Evolutionary conservation across 2,797 vertebrate species (phyloP), one percentile per base, ranked within the genome.

Genomic region (Cygnus olor): DNA sequence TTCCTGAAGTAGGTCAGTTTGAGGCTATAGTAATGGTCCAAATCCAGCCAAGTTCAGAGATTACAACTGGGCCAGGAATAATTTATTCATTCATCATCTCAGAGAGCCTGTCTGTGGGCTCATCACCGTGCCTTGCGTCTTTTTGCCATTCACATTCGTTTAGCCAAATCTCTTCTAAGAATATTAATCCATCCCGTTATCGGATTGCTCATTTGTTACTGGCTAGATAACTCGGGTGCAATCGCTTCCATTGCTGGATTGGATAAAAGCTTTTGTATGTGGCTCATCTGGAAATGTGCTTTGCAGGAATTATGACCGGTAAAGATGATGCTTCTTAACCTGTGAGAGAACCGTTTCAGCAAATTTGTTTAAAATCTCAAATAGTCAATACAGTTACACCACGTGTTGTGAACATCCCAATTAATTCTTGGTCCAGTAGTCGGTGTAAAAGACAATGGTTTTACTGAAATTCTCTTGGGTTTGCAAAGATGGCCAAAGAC

Each of bases 131-230:
- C 65, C 51, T 78, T 85, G 72, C 2, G 0, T 79, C 79, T 85
- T 89, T 90, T 57, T 90, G 60, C 58, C 58, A 30, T 89, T 89
- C 78, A 47, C 47, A 74, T 95, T 92, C 95, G 32, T 92, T 92
- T 63, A 92, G 79, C 65, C 84, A 87, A 87, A 94, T 88, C 5
- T 17, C 57, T 89, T 85, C 64, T 90, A 90, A 91, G 91, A 94
- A 85, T 53, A 44, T 72, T 93, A 94, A 94, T 96, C 78, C 76
- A 61, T 85, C 40, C 11, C 25, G n/a, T 82, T 87, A 85, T 78
- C 88, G 0, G 7, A 83, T 92, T 89, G 69, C 76, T 93, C 24
- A 19, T 65, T 45, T 14, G 0, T 86, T 91, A 73, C 44, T 68
- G 64, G 68, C 58, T 93, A 79, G 93, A 81, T 94, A 83, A 49